phyloP scores from a whole-genome alignment of 2,113 vertebrate species.

The Solea senegalensis region DNA sequence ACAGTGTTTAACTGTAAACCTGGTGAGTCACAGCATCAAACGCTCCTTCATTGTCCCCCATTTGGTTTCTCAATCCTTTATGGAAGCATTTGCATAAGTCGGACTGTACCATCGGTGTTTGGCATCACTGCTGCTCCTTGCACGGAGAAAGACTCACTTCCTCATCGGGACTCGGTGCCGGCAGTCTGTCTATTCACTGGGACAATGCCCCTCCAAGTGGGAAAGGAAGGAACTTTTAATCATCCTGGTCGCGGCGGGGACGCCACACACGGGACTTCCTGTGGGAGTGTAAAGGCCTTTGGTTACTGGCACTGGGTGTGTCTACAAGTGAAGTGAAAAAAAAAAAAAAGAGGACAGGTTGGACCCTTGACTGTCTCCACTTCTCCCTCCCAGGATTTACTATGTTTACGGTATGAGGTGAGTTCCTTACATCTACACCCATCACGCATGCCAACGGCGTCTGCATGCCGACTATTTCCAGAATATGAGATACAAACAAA shows the following conservation, averaged over 20 bases:
- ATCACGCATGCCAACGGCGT: conserved; percentile 36
- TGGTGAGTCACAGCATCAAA: conserved; percentile 25
- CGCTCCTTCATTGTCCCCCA: conserved; percentile 17
- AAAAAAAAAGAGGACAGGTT: conserved; percentile 1
- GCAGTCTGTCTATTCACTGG: conserved; percentile 77
- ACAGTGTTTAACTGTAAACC: too few relatives aligned
- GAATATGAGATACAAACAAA: conserved; percentile 72
- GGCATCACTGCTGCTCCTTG: conserved; percentile 36
- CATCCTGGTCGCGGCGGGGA: conserved; percentile 68
- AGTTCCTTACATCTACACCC: conserved; percentile 1
- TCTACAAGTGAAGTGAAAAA: conserved; percentile 5
- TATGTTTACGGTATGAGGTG: conserved; percentile 46
- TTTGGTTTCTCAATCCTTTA: neutral
- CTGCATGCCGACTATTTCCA: conserved; percentile 51
- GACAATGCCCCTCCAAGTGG: conserved; percentile 64
- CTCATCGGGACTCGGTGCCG: conserved; percentile 68
- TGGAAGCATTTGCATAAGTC: conserved; percentile 17
- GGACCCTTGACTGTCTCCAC: conserved; percentile 29
- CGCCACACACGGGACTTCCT: conserved; percentile 69
- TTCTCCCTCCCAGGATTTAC: conserved; percentile 32
- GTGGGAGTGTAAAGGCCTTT: conserved; percentile 43
- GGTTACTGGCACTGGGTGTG: conserved; percentile 60
- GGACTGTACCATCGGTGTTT: conserved; percentile 28
- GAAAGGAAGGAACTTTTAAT: conserved; percentile 81
- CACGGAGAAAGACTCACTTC: conserved; percentile 66